Conservation (phyloP, 1,140 invertebrate species). For the Orussus abietinus region DNA sequence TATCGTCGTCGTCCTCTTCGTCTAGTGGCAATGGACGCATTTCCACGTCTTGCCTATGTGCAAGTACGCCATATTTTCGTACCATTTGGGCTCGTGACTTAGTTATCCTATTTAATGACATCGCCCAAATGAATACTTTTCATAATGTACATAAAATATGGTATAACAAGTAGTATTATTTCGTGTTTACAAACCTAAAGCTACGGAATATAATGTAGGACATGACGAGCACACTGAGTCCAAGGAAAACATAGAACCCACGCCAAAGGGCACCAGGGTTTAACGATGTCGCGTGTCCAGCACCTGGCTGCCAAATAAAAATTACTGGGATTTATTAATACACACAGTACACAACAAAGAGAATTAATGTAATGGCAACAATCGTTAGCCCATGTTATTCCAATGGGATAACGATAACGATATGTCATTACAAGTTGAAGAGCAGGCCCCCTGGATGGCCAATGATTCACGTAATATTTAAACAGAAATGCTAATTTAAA, state of each 20-base stretch:
- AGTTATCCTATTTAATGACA: conserved; percentile 35
- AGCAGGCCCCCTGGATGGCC: neutral
- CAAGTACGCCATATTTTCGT: conserved; percentile 56
- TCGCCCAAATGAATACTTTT: conserved; percentile 11
- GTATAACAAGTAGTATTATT: conserved; percentile 10
- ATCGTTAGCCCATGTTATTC: conserved; percentile 7
- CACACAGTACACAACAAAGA: conserved; percentile 8
- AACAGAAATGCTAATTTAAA: neutral
- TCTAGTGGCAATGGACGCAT: conserved; percentile 58
- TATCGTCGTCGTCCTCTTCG: conserved; percentile 59
- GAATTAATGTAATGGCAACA: neutral
- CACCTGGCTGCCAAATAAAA: conserved; percentile 3
- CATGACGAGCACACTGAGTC: conserved; percentile 49
- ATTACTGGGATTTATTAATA: neutral
- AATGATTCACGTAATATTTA: conserved; percentile 5
- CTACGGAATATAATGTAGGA: conserved; percentile 52
- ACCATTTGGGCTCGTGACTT: conserved; percentile 47
- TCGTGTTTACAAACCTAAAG: conserved; percentile 43
- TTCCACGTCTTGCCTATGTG: conserved; percentile 57
- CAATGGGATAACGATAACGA: neutral
- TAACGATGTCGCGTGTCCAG: conserved; percentile 24
- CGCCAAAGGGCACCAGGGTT: conserved; percentile 47
- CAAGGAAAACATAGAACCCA: conserved; percentile 53
- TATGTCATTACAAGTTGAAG: neutral
- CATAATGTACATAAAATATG: conserved; percentile 7